Evolutionary conservation across 1,140 invertebrate species (phyloP).

Genomic region (Eufriesea mexicana): DNA sequence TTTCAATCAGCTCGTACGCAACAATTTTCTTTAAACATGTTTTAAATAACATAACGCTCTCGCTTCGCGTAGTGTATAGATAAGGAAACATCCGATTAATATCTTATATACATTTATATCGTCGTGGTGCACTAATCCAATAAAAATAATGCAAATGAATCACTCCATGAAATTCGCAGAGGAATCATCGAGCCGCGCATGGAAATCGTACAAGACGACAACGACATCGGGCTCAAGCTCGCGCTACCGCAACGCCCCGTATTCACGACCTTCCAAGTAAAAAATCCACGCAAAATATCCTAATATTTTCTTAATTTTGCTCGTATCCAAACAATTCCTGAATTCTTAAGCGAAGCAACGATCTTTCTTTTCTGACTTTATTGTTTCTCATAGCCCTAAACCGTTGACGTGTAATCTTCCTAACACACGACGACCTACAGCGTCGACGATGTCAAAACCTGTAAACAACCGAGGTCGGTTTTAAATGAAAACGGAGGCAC

Average conservation of each 20-base stretch:
- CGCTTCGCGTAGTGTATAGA: conserved; percentile 28
- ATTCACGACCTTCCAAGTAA: conserved; percentile 81
- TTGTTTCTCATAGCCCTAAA: conserved; percentile 64
- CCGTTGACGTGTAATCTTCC: conserved; percentile 54
- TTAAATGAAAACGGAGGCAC: conserved; percentile 30
- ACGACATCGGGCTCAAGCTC: conserved; percentile 79
- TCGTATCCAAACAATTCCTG: background rate
- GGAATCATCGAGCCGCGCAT: conserved; percentile 81
- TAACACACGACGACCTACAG: conserved; percentile 52
- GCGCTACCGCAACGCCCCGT: conserved; percentile 80
- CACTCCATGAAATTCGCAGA: conserved; percentile 81
- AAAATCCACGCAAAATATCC: conserved; percentile 53
- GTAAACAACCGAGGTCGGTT: conserved; percentile 55
- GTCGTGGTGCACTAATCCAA: conserved; percentile 24
- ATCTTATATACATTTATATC: conserved; percentile 13
- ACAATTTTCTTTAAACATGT: background rate
- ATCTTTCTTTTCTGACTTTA: conserved; percentile 44
- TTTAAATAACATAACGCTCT: conserved; percentile 11
- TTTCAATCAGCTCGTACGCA: background rate
- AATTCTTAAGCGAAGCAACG: background rate
- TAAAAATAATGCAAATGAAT: conserved; percentile 71
- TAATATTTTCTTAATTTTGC: conserved; percentile 38
- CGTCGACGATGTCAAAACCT: conserved; percentile 53
- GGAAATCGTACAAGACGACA: conserved; percentile 82
- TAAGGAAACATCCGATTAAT: conserved; percentile 38